Evolutionary conservation across 2,888 invertebrate genomes (phyloP), one percentile per base, ranked within the genome.

Genomic region (Lasioglossum oenotherae): DNA sequence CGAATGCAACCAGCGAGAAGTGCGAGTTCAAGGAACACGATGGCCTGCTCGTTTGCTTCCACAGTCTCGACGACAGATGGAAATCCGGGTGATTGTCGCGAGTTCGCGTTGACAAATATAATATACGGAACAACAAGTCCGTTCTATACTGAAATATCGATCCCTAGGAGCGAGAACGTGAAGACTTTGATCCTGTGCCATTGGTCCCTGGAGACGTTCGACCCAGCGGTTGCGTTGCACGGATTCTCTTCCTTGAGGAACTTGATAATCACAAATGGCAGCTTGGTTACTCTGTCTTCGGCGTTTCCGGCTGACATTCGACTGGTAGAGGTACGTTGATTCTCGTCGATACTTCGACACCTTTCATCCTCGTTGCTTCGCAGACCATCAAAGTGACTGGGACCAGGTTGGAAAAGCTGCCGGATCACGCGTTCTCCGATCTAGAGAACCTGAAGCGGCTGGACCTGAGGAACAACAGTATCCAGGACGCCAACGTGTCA

Each of bases 381-480:
- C 87, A 95, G 95, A 92, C 92, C 87, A 90, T 95, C 41, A 94
- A 93, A 82, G 90, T 96, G 69, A 94, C 93, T 23, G 93, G 92
- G 38, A 95, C 95, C 31, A 92, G 87, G 31, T 90, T 96, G 67
- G 88, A 89, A 0, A 60, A 82, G n/a, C 73, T 96, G 8, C 88
- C 93, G 6, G 86, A 87, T 0, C 87, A 91, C n/a, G 91, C 89
- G 38, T 95, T 97, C 31, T 92, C 91, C 12, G 93, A 95, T 80
- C 96, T 97, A 94, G 93, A 94, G 19, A 91, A 93, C n/a, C 94
- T 97, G 1, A 94, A 94, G 73, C 95, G 94, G 49, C 92, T 97
- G 88, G 96, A 97, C 88, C 93, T 97, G 6, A 95, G 96, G 49
- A 94, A 95, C 84, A 97, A 97, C 90, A 94, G 93, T 85, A 92